These are phyloP conservation scores for Montifringilla adamsi DNA, from an alignment of 2,113 vertebrate species.

Conservation along the genomic window DNA sequence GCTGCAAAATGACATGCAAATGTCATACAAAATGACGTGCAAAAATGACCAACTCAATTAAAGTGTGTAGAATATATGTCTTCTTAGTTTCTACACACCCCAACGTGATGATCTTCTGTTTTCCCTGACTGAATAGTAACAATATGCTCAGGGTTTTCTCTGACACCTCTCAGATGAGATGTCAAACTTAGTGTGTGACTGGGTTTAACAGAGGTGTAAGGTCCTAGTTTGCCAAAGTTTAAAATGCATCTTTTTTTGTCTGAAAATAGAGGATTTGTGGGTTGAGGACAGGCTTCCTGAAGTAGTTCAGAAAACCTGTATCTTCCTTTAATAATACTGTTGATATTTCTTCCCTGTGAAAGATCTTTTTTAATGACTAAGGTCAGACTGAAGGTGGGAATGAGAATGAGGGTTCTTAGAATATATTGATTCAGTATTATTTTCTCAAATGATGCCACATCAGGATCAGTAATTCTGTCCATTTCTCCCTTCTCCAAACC, in stretches of 20 bases:
- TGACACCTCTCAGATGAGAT: not conserved
- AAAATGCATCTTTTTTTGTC: not conserved
- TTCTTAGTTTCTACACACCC: not conserved
- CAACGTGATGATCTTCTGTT: not conserved
- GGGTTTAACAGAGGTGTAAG: not conserved
- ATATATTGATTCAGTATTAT: not conserved
- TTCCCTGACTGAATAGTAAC: not conserved
- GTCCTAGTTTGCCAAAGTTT: not conserved
- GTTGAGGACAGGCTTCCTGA: not conserved
- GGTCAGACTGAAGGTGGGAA: not conserved
- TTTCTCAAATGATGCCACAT: not conserved
- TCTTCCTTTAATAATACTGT: not conserved
- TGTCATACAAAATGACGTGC: no score
- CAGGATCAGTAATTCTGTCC: not conserved
- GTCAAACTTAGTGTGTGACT: not conserved
- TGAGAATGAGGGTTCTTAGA: not conserved
- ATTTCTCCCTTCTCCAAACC: not conserved
- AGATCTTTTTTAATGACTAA: not conserved
- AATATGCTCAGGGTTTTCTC: not conserved
- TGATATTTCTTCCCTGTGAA: not conserved
- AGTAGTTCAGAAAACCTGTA: not conserved
- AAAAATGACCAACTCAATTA: not conserved
- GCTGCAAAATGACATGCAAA: no score
- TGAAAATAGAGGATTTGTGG: not conserved
- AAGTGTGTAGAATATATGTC: not conserved